Conservation (phyloP, 2,888 invertebrate species). For the Neoascia interrupta region DNA sequence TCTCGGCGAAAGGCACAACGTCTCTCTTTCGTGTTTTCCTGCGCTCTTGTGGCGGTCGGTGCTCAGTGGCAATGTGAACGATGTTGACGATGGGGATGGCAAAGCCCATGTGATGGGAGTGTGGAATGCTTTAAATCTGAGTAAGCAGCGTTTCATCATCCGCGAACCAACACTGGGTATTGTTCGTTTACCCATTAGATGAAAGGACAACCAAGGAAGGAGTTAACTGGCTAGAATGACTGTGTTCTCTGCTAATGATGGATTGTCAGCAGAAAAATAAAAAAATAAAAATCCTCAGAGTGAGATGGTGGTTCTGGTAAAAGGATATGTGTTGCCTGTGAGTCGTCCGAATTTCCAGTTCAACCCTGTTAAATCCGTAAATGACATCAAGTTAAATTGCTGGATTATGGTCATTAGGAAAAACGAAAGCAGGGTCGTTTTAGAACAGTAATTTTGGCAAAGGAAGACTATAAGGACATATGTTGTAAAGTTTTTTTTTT, state of each 20-base stretch:
- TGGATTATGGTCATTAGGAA: no score
- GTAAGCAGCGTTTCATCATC: conserved; percentile 64
- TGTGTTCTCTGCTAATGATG: conserved; percentile 64
- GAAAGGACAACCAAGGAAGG: conserved; percentile 27
- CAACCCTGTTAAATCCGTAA: conserved; percentile 35
- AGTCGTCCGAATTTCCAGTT: no score
- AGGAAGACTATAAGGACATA: no score
- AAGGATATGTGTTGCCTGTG: neutral
- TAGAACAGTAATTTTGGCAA: no score
- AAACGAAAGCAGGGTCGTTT: no score
- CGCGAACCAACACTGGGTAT: conserved; percentile 55
- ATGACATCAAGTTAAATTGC: conserved; percentile 51
- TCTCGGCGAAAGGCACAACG: conserved; percentile 45
- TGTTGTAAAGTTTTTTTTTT: no score
- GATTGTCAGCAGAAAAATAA: conserved; percentile 56
- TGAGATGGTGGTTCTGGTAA: conserved; percentile 9
- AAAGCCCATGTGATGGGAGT: no score
- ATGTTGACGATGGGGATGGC: neutral
- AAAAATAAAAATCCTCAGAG: neutral
- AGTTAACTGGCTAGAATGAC: conserved; percentile 69
- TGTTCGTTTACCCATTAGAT: conserved; percentile 63
- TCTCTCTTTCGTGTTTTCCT: no score
- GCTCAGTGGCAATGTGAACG: neutral
- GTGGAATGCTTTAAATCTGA: conserved; percentile 62
- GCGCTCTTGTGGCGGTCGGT: neutral